Base-by-base conservation (phyloP, 1,140 invertebrate species). In the Colletes latitarsis region DNA sequence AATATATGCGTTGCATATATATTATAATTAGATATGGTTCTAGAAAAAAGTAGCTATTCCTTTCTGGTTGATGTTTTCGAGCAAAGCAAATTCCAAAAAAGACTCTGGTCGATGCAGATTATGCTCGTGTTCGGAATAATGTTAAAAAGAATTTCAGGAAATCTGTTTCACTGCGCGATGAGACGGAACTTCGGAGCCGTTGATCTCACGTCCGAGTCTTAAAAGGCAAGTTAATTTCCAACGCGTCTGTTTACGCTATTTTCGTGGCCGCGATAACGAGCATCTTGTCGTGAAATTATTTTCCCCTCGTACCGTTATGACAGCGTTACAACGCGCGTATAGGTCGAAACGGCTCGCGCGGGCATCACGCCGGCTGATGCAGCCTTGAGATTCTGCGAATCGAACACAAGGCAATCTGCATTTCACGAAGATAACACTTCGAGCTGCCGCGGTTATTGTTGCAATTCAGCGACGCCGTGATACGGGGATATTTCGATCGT, bases 351-450 rank as follows among this genome's bases (percentile, higher is more conserved):
- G n/a, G 15, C 77, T 78, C 80, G 58, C 49, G 72, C 76, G 73
- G 67, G 80, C 69, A 82, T 79, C 84, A 58, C 63, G 75, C 58
- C 76, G 79, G 9, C 74, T 62, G 70, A 76, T 70, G 43, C 67
- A 89, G 83, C 88, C 89, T 90, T 90, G 89, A 89, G 84, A 89
- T 88, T 86, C 88, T 89, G 87, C 86, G 77, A 91, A 90, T 91
- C 81, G 89, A 90, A 90, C 73, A 90, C 89, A 90, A 90, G 89
- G 89, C 82, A 88, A 91, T 91, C 89, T 89, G 89, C 89, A 90
- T 91, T 91, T 90, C 87, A 89, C 85, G 83, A 79, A 89, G 89
- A 90, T 91, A 87, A 87, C 84, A 83, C 81, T 70, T 83, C 55
- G 52, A 63, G 17, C 46, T n/a, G 46, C 55, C 75, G 58, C 55